Conservation (phyloP, 2,113 vertebrate genomes). For the Dryoscopus gambensis region DNA sequence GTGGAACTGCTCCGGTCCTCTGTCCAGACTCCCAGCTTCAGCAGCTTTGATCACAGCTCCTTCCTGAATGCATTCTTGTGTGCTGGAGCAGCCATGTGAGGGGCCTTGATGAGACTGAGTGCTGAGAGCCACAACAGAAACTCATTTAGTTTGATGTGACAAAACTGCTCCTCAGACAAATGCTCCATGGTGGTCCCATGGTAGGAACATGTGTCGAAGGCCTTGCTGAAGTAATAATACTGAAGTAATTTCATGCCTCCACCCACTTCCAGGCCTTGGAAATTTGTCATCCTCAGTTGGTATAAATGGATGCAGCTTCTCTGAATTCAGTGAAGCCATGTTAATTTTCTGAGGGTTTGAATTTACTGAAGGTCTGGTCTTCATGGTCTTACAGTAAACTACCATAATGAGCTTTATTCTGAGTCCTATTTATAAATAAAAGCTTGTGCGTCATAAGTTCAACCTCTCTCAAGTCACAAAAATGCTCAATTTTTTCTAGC, state of each 20-base stretch:
- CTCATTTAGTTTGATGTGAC: constrained; percentile 44
- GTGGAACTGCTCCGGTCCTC: background rate
- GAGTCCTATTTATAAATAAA: background rate
- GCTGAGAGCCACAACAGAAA: constrained; percentile 55
- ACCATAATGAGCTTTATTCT: background rate
- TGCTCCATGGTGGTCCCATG: constrained; percentile 4
- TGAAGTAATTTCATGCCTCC: constrained; percentile 38
- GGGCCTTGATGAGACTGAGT: constrained; percentile 28
- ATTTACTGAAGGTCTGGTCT: background rate
- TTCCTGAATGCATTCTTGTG: constrained; percentile 11
- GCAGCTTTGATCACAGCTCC: constrained; percentile 9
- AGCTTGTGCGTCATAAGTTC: background rate
- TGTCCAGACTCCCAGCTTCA: background rate
- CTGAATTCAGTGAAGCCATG: background rate
- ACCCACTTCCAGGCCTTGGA: background rate
- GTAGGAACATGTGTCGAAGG: constrained; percentile 29
- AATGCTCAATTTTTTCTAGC: background rate
- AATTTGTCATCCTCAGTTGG: background rate
- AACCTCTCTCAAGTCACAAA: background rate
- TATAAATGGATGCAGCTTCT: constrained; percentile 3
- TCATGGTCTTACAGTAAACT: background rate
- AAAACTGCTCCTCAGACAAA: constrained; percentile 31
- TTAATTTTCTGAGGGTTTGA: background rate
- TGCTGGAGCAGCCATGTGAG: constrained; percentile 26
- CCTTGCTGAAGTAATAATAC: constrained; percentile 31